Evolutionary conservation across 2,113 vertebrate genomes (phyloP).

Genomic region (Opisthocomus hoazin): DNA sequence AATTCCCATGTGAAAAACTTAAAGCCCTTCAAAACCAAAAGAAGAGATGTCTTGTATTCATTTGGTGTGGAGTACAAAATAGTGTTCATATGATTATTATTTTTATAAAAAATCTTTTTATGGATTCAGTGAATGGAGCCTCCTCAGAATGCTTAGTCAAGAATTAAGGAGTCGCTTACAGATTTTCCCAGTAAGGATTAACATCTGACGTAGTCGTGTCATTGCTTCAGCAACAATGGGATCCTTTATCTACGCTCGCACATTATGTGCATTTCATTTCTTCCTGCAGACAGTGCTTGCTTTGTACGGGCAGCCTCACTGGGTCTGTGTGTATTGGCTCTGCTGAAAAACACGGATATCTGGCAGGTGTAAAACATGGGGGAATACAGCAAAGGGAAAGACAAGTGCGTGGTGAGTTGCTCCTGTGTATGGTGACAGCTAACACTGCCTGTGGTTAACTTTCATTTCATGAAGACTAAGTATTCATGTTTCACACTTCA

Average conservation of each 20-base stretch:
- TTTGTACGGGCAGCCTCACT: not conserved
- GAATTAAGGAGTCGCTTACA: constrained; percentile 4
- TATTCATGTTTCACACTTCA: rapidly evolving
- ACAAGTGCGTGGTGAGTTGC: not conserved
- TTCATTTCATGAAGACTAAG: not conserved
- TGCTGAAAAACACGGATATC: rapidly evolving
- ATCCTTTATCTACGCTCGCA: not conserved
- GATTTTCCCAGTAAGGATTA: constrained; percentile 29
- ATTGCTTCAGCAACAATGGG: not conserved
- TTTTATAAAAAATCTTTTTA: not conserved
- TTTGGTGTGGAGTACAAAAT: not conserved
- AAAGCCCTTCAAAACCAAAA: not conserved
- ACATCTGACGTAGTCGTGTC: not conserved
- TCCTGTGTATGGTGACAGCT: not conserved
- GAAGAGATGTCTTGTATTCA: not conserved
- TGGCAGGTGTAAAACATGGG: not conserved
- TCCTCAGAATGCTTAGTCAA: not conserved
- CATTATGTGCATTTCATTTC: not conserved
- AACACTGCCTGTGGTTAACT: not conserved
- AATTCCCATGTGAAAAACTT: not conserved
- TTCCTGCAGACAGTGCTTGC: not conserved
- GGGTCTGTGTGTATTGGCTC: not conserved
- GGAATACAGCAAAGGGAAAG: not conserved
- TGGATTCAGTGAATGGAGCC: not conserved
- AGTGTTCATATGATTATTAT: not conserved